Conservation (phyloP, 2,113 vertebrate genomes). For the Bungarus multicinctus region DNA sequence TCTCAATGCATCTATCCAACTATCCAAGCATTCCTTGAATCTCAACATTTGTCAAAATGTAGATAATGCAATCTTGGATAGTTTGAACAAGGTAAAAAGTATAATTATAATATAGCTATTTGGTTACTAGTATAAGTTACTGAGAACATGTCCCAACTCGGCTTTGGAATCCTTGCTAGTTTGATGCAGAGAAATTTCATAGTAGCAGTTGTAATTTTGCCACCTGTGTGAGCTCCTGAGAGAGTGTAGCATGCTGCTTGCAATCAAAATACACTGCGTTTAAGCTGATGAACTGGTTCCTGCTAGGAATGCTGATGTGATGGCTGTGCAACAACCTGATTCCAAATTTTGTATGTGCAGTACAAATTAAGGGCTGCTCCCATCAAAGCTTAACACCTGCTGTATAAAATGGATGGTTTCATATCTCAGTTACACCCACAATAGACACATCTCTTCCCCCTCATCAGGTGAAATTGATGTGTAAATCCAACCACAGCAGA, state of each 20-base stretch:
- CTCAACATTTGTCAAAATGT: background rate
- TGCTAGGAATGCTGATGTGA: slow-evolving; percentile 61
- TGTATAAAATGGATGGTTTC: slow-evolving; percentile 60
- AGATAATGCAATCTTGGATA: background rate
- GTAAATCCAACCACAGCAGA: slow-evolving; percentile 55
- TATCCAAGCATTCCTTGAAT: background rate
- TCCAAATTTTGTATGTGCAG: slow-evolving; percentile 56
- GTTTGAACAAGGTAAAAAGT: background rate
- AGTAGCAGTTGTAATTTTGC: slow-evolving; percentile 63
- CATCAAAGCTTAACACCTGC: slow-evolving; percentile 51
- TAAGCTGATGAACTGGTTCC: slow-evolving; percentile 58
- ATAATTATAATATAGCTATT: background rate
- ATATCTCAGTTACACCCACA: slow-evolving; percentile 55
- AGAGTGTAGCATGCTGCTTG: slow-evolving; percentile 55
- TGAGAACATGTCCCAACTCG: slow-evolving; percentile 33
- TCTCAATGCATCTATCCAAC: background rate
- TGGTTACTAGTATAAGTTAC: background rate
- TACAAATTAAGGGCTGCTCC: slow-evolving; percentile 52
- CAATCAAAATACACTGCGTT: slow-evolving; percentile 54
- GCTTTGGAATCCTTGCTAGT: slow-evolving; percentile 39
- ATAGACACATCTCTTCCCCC: slow-evolving; percentile 32
- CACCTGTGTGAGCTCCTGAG: slow-evolving; percentile 58
- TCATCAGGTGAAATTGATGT: slow-evolving; percentile 55
- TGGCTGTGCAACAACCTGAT: slow-evolving; percentile 49
- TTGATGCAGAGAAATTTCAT: slow-evolving; percentile 54